Percentiles rank a stretch among this genome's conserved stretches.
Evolutionary conservation across 2,113 vertebrate genomes (phyloP).

Genomic region (Galeopterus variegatus): DNA sequence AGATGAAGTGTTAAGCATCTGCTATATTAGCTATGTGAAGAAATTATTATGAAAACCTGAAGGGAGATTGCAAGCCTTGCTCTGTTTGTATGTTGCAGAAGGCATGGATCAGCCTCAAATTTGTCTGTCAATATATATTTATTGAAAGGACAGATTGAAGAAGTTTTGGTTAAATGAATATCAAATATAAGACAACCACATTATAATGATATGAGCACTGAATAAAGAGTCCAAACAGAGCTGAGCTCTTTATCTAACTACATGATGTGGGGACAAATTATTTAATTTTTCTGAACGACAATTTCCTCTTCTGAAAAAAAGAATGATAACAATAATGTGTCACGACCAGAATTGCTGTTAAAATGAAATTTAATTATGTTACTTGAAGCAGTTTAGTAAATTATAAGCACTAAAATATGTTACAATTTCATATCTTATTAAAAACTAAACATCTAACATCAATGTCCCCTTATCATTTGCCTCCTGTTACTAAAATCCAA

Average conservation of each 20-base stretch:
- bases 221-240: background rate
- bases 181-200: background rate
- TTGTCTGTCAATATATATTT: background rate
- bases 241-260: background rate
- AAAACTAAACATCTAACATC: background rate
- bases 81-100: background rate
- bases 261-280: background rate
- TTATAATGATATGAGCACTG: background rate
- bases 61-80: background rate
- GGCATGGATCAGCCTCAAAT: background rate
- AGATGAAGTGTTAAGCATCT: background rate
- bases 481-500: background rate
- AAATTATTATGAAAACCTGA: background rate
- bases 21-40: background rate
- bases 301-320: background rate
- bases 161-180: background rate
- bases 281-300: background rate
- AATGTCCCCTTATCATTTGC: background rate
- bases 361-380: slow-evolving; percentile 22
- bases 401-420: slow-evolving; percentile 20
- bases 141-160: background rate
- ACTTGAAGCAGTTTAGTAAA: background rate
- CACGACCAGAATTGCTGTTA: background rate
- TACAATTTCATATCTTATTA: slow-evolving; percentile 6
- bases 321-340: background rate